Evolutionary conservation across 2,888 invertebrate species (phyloP).

Genomic region (Hyposoter didymator): DNA sequence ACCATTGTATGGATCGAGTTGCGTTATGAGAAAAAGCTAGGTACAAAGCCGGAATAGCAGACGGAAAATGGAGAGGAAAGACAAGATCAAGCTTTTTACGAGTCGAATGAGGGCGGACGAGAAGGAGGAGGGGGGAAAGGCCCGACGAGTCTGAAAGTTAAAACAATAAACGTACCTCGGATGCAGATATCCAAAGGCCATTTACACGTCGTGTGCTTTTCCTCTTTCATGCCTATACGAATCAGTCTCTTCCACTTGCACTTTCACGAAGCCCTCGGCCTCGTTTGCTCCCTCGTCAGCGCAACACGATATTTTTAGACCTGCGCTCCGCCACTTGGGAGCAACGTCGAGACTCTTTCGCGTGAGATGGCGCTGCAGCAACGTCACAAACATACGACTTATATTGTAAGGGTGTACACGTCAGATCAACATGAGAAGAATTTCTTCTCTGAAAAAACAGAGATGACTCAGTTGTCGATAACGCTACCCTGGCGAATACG

Average conservation of each 20-base stretch:
- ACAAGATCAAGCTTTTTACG: constrained; percentile 33
- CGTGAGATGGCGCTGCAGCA: constrained; percentile 53
- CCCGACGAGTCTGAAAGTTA: constrained; percentile 74
- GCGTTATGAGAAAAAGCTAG: constrained; percentile 21
- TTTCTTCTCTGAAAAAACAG: constrained; percentile 18
- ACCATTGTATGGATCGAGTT: constrained; percentile 52
- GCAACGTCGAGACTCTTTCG: constrained; percentile 50
- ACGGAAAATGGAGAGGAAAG: constrained; percentile 31
- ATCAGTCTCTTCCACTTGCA: constrained; percentile 61
- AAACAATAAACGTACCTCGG: constrained; percentile 78
- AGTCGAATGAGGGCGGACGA: constrained; percentile 30
- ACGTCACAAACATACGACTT: constrained; percentile 27
- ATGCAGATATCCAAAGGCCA: constrained; percentile 79
- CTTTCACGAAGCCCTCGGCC: constrained; percentile 66
- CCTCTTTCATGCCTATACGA: constrained; percentile 53
- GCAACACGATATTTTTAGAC: constrained; percentile 64
- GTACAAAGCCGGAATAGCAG: neutral
- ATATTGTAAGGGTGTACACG: constrained; percentile 24
- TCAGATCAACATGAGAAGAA: constrained; percentile 47
- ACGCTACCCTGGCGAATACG: constrained; percentile 7
- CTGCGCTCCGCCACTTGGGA: constrained; percentile 45
- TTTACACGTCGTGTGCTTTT: constrained; percentile 74
- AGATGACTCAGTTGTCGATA: neutral
- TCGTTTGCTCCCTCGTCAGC: constrained; percentile 66
- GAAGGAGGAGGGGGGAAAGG: constrained; percentile 20